Conservation (phyloP, 2,797 vertebrate genomes). For the Pangasius krempfi region DNA sequence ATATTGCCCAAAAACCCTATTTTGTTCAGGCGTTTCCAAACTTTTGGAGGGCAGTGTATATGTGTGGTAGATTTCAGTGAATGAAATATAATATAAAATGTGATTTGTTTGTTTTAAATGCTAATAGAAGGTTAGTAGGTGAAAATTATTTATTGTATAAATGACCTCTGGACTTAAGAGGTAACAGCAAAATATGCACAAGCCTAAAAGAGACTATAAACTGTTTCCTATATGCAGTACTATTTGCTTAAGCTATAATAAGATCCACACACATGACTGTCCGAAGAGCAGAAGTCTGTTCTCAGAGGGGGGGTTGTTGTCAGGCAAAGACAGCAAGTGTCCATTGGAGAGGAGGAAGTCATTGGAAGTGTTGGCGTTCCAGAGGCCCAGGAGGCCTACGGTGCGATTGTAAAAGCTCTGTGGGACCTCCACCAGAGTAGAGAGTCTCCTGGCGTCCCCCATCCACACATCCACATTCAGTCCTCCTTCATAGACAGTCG, state of each 20-base stretch:
- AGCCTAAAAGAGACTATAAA: neutral
- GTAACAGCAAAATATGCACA: neutral
- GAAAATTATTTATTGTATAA: neutral
- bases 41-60: too few relatives aligned
- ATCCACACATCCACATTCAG: conserved; percentile 74
- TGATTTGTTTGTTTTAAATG: neutral
- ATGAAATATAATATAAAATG: neutral
- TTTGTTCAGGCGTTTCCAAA: too few relatives aligned
- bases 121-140: neutral
- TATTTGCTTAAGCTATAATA: neutral
- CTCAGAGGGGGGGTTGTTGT: conserved; percentile 68
- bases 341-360: conserved; percentile 81
- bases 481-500: conserved; percentile 72
- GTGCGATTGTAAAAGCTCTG: conserved; percentile 80
- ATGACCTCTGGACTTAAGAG: neutral
- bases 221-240: neutral
- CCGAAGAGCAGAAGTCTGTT: conserved; percentile 72
- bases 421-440: conserved; percentile 73
- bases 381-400: conserved; percentile 80
- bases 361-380: conserved; percentile 74
- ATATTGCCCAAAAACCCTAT: too few relatives aligned
- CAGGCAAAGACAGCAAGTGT: conserved; percentile 55
- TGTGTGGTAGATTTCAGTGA: neutral
- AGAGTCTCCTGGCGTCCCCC: conserved; percentile 64
- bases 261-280: conserved; percentile 78